Conservation (phyloP, 2,888 invertebrate genomes). For the Ormyrus nitidulus region DNA sequence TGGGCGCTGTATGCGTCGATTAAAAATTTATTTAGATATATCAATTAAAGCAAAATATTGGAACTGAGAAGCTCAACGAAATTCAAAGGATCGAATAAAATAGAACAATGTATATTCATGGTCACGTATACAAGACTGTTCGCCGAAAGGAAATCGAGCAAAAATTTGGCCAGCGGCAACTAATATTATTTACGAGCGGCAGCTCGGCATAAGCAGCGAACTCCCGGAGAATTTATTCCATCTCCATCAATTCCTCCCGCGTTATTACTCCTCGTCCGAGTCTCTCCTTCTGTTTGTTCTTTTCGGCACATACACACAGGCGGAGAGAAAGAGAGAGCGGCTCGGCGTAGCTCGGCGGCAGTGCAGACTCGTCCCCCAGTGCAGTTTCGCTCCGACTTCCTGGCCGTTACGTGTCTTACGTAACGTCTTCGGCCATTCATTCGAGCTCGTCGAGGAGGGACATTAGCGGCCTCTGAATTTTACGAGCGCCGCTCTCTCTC, state of each 20-base stretch:
- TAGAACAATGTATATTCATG: too few relatives aligned
- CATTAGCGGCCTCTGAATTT: conserved; percentile 42
- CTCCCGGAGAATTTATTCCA: conserved; percentile 6
- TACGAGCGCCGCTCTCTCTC: conserved; percentile 40
- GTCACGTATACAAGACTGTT: too few relatives aligned
- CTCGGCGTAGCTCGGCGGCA: not conserved
- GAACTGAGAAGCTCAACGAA: too few relatives aligned
- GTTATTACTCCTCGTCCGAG: not conserved
- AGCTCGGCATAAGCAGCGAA: not conserved
- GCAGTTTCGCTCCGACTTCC: conserved; percentile 34
- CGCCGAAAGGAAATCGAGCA: too few relatives aligned
- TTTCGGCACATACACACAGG: not conserved
- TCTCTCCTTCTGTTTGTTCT: conserved; percentile 12
- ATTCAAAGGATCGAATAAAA: too few relatives aligned
- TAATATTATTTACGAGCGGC: conserved; percentile 19
- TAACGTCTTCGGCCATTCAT: conserved; percentile 47
- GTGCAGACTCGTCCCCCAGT: not conserved
- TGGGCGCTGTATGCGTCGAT: too few relatives aligned
- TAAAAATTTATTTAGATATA: too few relatives aligned
- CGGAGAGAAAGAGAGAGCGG: too few relatives aligned
- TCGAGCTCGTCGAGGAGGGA: conserved; percentile 17
- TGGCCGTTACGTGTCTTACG: conserved; percentile 47
- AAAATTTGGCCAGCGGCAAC: not conserved
- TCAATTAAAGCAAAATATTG: too few relatives aligned
- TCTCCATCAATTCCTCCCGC: not conserved